Evolutionary conservation across 2,888 invertebrate species (phyloP), one percentile per base, ranked within the genome.

Genomic region (Drosophila nr. fundita): DNA sequence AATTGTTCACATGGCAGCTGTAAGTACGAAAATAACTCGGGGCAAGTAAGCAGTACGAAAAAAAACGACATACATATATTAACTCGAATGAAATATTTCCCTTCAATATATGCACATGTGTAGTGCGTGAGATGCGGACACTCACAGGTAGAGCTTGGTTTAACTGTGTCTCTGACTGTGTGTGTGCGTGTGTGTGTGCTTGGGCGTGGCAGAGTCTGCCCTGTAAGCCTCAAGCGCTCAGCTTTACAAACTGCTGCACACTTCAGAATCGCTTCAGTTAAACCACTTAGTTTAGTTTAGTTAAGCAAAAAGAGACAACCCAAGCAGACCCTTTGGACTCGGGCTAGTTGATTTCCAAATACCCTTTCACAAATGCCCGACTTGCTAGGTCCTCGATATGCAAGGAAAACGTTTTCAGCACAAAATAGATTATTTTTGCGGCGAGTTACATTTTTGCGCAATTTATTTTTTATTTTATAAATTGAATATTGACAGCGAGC

Each of bases 271-370:
- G 78, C 77, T 77, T 77, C 81, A 67, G 66, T 72, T 82, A 82
- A 82, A 83, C 77, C 77, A 82, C 82, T 82, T 57, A 57, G 57
- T 57, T 57, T 80, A 82, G 75, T 82, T 70, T 57, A 72, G 75
- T 72, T 69, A 69, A 80, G 61, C 61, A 40, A 27, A 66, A 52
- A 50, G 48, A 42, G 48, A 45, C 59, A 36, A 21, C 49, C 63
- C 18, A 62, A 57, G 49, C 57, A 29, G 55, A n/a, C 7, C 30
- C 30, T 24, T 0, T 11, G 40, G 42, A 30, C 15, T 24, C 6
- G 3, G 15, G 21, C 57, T 30, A 30, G 42, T 30, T 30, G 57
- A 42, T 18, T 30, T 21, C 40, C 30, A 24, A 57, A 57, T 30
- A 57, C 57, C 15, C 57, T 57, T 30, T 15, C 15, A 13, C 40